A percentile compares a stretch with the other conserved stretches of the same genome.
These are phyloP conservation scores for Coluber constrictor DNA, from an alignment of 2,797 vertebrate species.

Conservation along the genomic window DNA sequence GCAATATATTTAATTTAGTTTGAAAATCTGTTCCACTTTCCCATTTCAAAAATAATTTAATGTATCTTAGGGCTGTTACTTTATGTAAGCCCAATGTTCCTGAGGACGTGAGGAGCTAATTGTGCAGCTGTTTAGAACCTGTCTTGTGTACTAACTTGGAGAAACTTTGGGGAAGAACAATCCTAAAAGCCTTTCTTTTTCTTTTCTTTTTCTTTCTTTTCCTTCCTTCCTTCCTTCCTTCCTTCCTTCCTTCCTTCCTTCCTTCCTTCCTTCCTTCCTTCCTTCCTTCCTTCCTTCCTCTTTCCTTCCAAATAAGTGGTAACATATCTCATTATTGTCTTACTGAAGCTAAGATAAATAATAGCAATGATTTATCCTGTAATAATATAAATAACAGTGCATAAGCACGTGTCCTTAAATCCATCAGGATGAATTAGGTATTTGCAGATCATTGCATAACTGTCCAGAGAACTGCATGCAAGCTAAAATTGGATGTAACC, in stretches of 20 bases:
- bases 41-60: not conserved
- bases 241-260: not conserved
- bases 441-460: not conserved
- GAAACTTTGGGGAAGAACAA: not conserved
- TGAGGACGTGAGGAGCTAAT: not conserved
- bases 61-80: not conserved
- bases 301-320: not conserved
- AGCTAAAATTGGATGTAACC: not conserved
- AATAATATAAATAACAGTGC: constrained; percentile 6
- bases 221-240: not conserved
- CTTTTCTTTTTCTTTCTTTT: not conserved
- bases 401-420: not conserved
- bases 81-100: too few relatives aligned
- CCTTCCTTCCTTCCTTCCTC: too few relatives aligned
- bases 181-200: not conserved
- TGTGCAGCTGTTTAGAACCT: not conserved
- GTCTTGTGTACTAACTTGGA: not conserved
- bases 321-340: not conserved
- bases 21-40: not conserved
- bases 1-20: not conserved
- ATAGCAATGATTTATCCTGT: not conserved
- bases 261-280: not conserved
- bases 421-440: not conserved
- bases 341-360: not conserved
- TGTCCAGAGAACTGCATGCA: not conserved